Evolutionary conservation across 2,888 invertebrate genomes (phyloP), one percentile per base, ranked within the genome.

Genomic region (Lepas anatifera): DNA sequence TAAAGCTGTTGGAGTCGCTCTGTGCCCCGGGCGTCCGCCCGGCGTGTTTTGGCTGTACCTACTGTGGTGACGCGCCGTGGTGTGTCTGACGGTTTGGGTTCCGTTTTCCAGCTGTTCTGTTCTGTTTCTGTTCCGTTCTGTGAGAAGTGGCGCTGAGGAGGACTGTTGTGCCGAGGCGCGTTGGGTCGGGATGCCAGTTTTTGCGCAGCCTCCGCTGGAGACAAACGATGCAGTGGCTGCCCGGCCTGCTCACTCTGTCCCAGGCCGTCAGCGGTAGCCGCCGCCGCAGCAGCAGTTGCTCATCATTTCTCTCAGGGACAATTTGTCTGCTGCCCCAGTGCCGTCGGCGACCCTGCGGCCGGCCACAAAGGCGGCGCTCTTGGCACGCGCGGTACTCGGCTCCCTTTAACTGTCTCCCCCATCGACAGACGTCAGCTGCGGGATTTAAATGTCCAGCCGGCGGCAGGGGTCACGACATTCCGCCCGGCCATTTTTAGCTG

Each of bases 381-480:
- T 58, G 58, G 58, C 58, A 58, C 58, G 58, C 32, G 58, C 50
- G 32, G 10, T 22, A 35, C n/a, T n/a, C n/a, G n/a, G n/a, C 50
- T 4, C 58, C 58, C 58, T 58, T 58, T 58, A 58, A 58, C 32
- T 35, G 41, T 10, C 41, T 18, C 35, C 58, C 48, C 48, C 48
- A 13, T 22, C 58, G 52, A 25, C 58, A 7, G 16, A 8, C 58
- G 58, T 32, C 58, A 58, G 58, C 58, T 35, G 58, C 29, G 22
- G 58, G 58, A 58, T 58, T 58, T 58, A 58, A 58, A 58, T 58
- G 58, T 58, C 58, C 58, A 58, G 32, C 58, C 29, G 52, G 16
- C 0, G 58, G 16, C 58, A 11, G 32, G 52, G 58, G 58, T 58
- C 58, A 58, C 8, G 58, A 35, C 58, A 58, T 58, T 58, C 58